phyloP scores from a whole-genome alignment of 2,113 vertebrate species.

The Toxotes chatareus region DNA sequence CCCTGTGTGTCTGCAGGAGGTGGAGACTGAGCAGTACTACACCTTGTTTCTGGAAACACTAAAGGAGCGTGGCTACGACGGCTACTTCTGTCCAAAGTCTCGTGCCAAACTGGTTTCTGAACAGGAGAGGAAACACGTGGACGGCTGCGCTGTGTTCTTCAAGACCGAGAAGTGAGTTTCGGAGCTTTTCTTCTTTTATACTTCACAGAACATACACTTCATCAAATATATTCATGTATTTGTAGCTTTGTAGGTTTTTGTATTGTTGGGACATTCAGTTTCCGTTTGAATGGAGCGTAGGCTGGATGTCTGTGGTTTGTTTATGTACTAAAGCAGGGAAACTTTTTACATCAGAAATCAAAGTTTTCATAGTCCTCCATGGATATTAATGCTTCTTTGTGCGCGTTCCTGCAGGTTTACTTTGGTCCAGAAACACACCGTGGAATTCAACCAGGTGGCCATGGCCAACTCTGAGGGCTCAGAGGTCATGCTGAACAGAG shows the following conservation, averaged over 20 bases:
- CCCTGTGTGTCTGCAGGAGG: slow-evolving; percentile 87
- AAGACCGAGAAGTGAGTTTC: slow-evolving; percentile 94
- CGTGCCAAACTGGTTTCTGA: slow-evolving; percentile 99
- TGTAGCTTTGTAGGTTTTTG: too few relatives aligned
- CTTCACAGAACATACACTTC: too few relatives aligned
- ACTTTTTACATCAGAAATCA: too few relatives aligned
- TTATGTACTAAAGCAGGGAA: too few relatives aligned
- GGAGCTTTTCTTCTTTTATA: too few relatives aligned
- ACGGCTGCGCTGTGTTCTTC: slow-evolving; percentile 98
- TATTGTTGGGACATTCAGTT: too few relatives aligned
- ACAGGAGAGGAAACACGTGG: slow-evolving; percentile 97
- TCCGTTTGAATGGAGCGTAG: too few relatives aligned
- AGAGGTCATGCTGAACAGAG: slow-evolving; percentile 98
- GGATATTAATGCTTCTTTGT: neutral
- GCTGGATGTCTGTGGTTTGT: too few relatives aligned
- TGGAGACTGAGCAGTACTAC: slow-evolving; percentile 99
- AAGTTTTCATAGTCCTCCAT: neutral
- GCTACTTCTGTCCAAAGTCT: slow-evolving; percentile 99
- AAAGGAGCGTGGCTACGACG: slow-evolving; percentile 95
- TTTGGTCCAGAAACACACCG: slow-evolving; percentile 96
- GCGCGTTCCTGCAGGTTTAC: slow-evolving; percentile 87
- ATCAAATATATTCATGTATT: too few relatives aligned
- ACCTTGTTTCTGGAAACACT: slow-evolving; percentile 95
- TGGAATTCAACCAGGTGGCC: slow-evolving; percentile 99
- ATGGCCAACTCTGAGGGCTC: slow-evolving; percentile 99